Base-by-base conservation (phyloP, 2,888 invertebrate species). In the Leptinotarsa tumamoca region DNA sequence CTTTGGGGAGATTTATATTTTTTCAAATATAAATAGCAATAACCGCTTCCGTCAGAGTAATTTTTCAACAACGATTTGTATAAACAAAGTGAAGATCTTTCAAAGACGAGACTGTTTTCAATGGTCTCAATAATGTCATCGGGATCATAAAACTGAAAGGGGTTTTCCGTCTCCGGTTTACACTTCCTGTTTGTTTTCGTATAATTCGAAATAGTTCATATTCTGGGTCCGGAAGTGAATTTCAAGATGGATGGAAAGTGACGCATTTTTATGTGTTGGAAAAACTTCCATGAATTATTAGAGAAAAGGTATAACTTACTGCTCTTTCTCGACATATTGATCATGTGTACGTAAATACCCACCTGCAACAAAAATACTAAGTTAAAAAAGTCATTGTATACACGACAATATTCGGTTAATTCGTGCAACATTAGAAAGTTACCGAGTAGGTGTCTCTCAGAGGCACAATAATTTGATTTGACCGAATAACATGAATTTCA, bases 41-140 rank as follows among this genome's bases (percentile, higher is more conserved):
- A 58, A 58, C 18, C 13, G 56, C 56, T 58, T 58, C 56, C 21
- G 7, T 18, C 0, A 21, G 2, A 18, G 56, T 2, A 52, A 52
- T 52, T 15, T 52, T n/a, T 52, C 52, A 52, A 58, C 18, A 58
- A 58, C 58, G 27, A 4, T 58, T 23, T 58, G 58, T 58, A 23
- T 58, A 21, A 58, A 58, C 58, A 58, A 14, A 4, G n/a, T 15
- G 52, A 52, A 4, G 52, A 15, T 52, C 15, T 15, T 17, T 52
- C 52, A 52, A 52, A 5, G 4, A 15, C 4, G 43, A 3, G 10
- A 43, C 54, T 54, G 54, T 58, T 58, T 23, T 23, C 23, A 58
- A 14, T 23, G 23, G 58, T 23, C 21, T 58, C 58, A 58, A 58
- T 10, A 23, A 58, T 58, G 58, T 58, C 58, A 58, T 23, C 58